Base-by-base conservation (phyloP, 92 coral and sea anemone genomes). In the Zoanthus sociatus region DNA sequence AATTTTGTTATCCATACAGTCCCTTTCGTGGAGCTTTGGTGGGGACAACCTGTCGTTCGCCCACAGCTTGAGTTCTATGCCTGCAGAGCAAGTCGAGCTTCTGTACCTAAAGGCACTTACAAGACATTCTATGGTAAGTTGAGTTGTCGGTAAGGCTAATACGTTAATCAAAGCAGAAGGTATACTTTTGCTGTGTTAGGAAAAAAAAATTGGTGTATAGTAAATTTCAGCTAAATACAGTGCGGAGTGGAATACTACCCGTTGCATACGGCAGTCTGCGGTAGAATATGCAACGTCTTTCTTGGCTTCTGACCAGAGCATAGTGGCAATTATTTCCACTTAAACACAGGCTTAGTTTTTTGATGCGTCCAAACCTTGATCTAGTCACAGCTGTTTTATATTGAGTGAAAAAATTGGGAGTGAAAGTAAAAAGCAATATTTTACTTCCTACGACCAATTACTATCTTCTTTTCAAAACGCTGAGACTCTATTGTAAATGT, bases 1-100 rank as follows among this genome's bases (percentile, higher is more conserved):
- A 13, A 5, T 56, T 56, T n/a, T 74, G 9, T 74, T 20, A 15
- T 42, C 21, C 76, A 5, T 83, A 37, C 42, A 95, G 98, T 92
- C 94, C 1, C 60, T 93, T 72, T 93, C 91, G 5, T 95, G 98
- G 98, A 93, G 94, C 64, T 95, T 95, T 88, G 90, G 96, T 74
- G 98, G 96, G 45, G 98, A 95, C 78, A 92, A 89, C 73, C 69
- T 95, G 77, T 93, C 96, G 0, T 91, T 95, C 83, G 98, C 98
- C 17, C 94, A 89, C 60, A 95, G 89, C 17, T 90, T 95, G 44
- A 93, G 94, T 31, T 95, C 98, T 26, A 93, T 95, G 98, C 98
- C 96, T 13, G 82, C 93, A 0, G 98, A 95, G 58, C 98, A 93
- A 84, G 98, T 95, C 73, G 98, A 95, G 71, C 67, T 95, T 73